Conservation (phyloP, 2,888 invertebrate species). For the Siphonodentalium dalli region DNA sequence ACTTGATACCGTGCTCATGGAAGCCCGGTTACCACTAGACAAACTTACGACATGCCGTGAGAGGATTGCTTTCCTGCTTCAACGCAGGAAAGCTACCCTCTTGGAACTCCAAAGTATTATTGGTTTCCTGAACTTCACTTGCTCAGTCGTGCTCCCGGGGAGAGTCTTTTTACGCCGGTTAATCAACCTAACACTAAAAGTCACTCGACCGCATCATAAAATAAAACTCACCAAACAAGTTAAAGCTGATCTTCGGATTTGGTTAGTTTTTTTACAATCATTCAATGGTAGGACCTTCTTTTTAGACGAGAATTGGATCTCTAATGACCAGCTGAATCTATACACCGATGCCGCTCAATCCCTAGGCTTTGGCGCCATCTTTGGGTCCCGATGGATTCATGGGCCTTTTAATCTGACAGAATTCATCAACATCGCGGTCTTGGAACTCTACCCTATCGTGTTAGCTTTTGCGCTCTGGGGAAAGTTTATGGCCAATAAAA, state of each 20-base stretch:
- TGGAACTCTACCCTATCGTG: slow-evolving; percentile 9
- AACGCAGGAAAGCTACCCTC: neutral
- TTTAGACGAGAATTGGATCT: neutral
- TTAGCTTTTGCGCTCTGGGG: neutral
- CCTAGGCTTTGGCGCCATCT: slow-evolving; percentile 4
- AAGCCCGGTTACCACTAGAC: slow-evolving; percentile 1
- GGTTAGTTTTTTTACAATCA: neutral
- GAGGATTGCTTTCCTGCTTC: neutral
- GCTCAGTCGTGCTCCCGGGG: slow-evolving; percentile 7
- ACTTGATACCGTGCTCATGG: neutral
- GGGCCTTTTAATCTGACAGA: neutral
- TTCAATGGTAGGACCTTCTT: slow-evolving; percentile 8
- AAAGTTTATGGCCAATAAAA: neutral
- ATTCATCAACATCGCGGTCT: neutral
- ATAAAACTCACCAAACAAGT: neutral
- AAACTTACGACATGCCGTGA: neutral
- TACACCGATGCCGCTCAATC: slow-evolving; percentile 8
- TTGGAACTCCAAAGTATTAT: slow-evolving; percentile 1
- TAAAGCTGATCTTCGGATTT: slow-evolving; percentile 3
- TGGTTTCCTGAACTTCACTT: slow-evolving; percentile 7
- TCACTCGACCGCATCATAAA: neutral
- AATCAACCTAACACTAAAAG: slow-evolving; percentile 4
- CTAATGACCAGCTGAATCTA: neutral
- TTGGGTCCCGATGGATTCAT: neutral
- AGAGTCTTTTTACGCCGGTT: slow-evolving; percentile 4